These are phyloP conservation scores for Ophiodon elongatus DNA, from an alignment of 2,113 vertebrate genomes.

Conservation along the genomic window DNA sequence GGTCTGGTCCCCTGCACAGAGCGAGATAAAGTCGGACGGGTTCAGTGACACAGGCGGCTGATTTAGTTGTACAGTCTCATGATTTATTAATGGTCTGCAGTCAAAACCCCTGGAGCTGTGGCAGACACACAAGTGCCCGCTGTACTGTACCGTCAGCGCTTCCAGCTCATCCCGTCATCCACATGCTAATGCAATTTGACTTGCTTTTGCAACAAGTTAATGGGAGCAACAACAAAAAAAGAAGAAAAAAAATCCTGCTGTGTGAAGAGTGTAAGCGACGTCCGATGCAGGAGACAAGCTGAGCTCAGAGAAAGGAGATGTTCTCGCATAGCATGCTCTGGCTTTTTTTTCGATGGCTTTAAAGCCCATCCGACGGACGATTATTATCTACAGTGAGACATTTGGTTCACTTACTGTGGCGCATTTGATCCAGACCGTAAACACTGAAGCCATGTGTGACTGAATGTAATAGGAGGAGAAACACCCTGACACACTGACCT, in stretches of 20 bases:
- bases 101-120: constrained; percentile 19
- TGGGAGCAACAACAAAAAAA: neutral
- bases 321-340: neutral
- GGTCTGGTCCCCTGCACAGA: neutral
- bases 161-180: neutral
- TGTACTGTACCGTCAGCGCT: constrained; percentile 8
- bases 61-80: constrained; percentile 47
- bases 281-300: neutral
- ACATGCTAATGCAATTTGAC: constrained; percentile 22
- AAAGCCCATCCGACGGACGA: neutral
- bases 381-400: neutral
- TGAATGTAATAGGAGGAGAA: constrained; percentile 17
- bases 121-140: constrained; percentile 23
- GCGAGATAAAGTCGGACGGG: neutral
- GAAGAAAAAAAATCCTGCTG: neutral
- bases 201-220: constrained; percentile 21
- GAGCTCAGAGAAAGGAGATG: constrained; percentile 22
- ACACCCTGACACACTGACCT: constrained; percentile 34
- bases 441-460: constrained; percentile 12
- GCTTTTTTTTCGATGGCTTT: constrained; percentile 1
- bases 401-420: neutral
- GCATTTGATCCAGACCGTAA: constrained; percentile 4
- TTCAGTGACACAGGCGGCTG: constrained; percentile 26
- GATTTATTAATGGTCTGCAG: constrained; percentile 64
- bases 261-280: constrained; percentile 8